Conservation (phyloP, 1,140 invertebrate genomes). For the Bombus consobrinus region DNA sequence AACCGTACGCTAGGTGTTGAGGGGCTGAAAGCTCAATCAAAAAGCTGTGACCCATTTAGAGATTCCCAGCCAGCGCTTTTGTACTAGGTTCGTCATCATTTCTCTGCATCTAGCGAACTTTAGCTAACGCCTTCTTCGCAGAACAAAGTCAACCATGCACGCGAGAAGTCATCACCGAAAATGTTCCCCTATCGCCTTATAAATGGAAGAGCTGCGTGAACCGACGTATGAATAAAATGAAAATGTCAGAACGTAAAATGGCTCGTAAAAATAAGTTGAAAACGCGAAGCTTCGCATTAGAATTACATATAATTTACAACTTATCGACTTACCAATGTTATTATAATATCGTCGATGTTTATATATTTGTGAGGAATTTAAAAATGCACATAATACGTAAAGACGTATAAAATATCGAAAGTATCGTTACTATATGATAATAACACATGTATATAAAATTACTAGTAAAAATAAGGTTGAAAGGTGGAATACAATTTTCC, state of each 20-base stretch:
- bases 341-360: no score
- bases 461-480: no score
- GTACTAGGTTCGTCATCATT: background rate
- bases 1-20: constrained; percentile 1
- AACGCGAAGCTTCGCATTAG: no score
- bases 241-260: background rate
- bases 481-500: background rate
- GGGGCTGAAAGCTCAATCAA: constrained; percentile 45
- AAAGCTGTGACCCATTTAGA: constrained; percentile 47
- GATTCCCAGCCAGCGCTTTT: constrained; percentile 1
- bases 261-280: no score
- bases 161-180: background rate
- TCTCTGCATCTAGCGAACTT: background rate
- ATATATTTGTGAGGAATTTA: fast-evolving
- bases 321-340: no score
- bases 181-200: background rate
- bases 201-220: background rate
- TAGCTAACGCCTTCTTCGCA: no score
- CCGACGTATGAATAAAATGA: background rate
- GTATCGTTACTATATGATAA: no score
- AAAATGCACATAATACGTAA: no score
- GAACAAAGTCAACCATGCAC: background rate
- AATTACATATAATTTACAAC: no score
- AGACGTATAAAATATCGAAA: no score
- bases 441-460: no score